Percentiles rank a stretch among this genome's conserved stretches.
phyloP scores from a whole-genome alignment of 2,888 invertebrate genomes.

The Pseudoips prasinana region DNA sequence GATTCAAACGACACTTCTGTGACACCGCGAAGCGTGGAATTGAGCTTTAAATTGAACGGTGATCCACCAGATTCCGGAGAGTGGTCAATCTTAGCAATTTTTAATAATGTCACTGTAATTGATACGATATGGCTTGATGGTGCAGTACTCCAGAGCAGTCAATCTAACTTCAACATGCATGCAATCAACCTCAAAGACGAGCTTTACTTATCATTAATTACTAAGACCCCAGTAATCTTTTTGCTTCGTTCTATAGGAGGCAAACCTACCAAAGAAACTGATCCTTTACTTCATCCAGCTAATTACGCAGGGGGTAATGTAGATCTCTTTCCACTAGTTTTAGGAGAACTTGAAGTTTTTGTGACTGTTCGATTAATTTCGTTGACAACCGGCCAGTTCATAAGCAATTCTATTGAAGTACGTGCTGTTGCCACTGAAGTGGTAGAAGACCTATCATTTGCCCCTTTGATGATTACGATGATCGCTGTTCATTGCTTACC shows the following conservation, averaged over 20 bases:
- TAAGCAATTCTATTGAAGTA: conserved; percentile 46
- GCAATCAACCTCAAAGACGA: conserved; percentile 52
- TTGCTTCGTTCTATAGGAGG: conserved; percentile 47
- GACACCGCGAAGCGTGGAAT: conserved; percentile 35
- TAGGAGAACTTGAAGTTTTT: conserved; percentile 56
- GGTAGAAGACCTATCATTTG: conserved; percentile 25
- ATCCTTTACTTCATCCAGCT: conserved; percentile 54
- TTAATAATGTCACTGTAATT: conserved; percentile 47
- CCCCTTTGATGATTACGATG: conserved; percentile 59
- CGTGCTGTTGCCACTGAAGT: conserved; percentile 36
- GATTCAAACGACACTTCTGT: conserved; percentile 35
- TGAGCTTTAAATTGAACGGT: conserved; percentile 46
- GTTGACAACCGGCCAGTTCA: conserved; percentile 43
- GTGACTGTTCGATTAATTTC: conserved; percentile 42
- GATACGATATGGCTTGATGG: conserved; percentile 53
- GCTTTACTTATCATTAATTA: conserved; percentile 37
- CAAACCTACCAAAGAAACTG: conserved; percentile 54
- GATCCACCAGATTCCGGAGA: conserved; percentile 43
- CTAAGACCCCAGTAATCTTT: conserved; percentile 58
- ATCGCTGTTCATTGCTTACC: conserved; percentile 68
- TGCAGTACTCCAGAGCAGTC: conserved; percentile 27
- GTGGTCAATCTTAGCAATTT: conserved; percentile 44
- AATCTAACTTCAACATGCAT: conserved; percentile 14
- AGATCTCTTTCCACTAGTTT: conserved; percentile 61
- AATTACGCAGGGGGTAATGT: conserved; percentile 63